A percentile compares a stretch with the other conserved stretches of the same genome.
phyloP scores from a whole-genome alignment of 2,113 vertebrate genomes.

The Nothobranchius furzeri region DNA sequence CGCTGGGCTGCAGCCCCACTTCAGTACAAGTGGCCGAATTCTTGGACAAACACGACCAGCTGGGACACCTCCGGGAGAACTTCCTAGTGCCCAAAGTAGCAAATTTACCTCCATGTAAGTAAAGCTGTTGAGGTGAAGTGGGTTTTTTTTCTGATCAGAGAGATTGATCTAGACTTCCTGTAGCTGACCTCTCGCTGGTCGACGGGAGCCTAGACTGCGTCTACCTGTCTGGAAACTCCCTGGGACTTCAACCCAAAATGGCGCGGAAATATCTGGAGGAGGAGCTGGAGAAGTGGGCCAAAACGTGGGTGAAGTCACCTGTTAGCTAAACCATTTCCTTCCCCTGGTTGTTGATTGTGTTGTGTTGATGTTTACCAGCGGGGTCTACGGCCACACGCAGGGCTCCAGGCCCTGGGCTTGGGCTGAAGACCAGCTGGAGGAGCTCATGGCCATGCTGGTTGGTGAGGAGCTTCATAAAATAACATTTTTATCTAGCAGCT shows the following conservation, averaged over 20 bases:
- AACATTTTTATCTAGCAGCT: too few relatives aligned
- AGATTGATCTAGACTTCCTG: background rate
- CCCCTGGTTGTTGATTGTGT: background rate
- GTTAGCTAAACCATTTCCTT: background rate
- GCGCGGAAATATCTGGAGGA: slow-evolving; percentile 86
- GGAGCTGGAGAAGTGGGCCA: slow-evolving; percentile 94
- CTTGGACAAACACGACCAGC: slow-evolving; percentile 84
- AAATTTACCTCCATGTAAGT: slow-evolving; percentile 88
- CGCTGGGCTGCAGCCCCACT: slow-evolving; percentile 76
- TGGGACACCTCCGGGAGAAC: slow-evolving; percentile 79
- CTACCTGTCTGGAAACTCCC: slow-evolving; percentile 91
- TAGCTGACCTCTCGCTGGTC: slow-evolving; percentile 85
- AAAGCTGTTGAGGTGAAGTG: background rate
- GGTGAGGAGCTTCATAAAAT: slow-evolving; percentile 80
- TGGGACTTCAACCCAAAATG: slow-evolving; percentile 90
- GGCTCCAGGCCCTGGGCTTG: slow-evolving; percentile 88
- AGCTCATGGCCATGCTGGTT: slow-evolving; percentile 85
- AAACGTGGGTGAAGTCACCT: slow-evolving; percentile 76
- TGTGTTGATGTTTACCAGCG: slow-evolving; percentile 70
- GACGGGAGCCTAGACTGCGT: slow-evolving; percentile 81
- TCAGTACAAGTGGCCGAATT: slow-evolving; percentile 80
- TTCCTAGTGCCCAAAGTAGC: slow-evolving; percentile 86
- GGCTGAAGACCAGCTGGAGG: slow-evolving; percentile 86
- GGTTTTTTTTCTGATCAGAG: too few relatives aligned
- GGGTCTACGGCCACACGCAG: slow-evolving; percentile 83